Percentiles rank a stretch among this genome's conserved stretches.
phyloP scores from a whole-genome alignment of 2,113 vertebrate genomes.

The Pituophis catenifer region DNA sequence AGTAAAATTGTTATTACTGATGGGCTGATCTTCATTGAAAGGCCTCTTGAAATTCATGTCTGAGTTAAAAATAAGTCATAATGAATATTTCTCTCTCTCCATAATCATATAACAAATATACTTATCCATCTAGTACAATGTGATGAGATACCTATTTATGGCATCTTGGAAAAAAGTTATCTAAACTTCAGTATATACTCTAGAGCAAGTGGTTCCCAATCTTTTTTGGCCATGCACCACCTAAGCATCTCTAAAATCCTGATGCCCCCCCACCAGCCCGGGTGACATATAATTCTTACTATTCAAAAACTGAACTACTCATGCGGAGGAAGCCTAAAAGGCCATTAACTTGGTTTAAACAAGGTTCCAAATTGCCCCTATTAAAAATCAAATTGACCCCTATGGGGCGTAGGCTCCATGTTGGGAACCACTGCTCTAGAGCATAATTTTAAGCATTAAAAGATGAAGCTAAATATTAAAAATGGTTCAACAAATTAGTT shows the following conservation, averaged over 20 bases:
- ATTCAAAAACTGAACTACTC: no score
- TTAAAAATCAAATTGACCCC: no score
- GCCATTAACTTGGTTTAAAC: no score
- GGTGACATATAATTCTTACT: no score
- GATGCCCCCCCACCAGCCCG: no score
- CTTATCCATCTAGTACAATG: not conserved
- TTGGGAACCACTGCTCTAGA: not conserved
- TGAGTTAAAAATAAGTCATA: not conserved
- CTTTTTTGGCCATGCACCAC: no score
- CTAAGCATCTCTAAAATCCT: no score
- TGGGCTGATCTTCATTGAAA: not conserved
- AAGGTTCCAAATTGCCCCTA: no score
- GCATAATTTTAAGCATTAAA: not conserved
- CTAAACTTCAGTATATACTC: not conserved
- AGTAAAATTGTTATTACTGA: not conserved
- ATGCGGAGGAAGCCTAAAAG: no score
- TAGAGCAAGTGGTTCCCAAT: not conserved
- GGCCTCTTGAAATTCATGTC: not conserved
- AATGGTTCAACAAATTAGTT: not conserved
- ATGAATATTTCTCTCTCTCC: not conserved
- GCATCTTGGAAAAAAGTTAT: not conserved
- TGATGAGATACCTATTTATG: not conserved
- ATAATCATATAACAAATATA: not conserved
- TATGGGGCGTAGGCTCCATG: no score
- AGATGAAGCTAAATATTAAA: not conserved